These are phyloP conservation scores for Cantharis nigra DNA, from an alignment of 2,888 invertebrate genomes.

Conservation along the genomic window DNA sequence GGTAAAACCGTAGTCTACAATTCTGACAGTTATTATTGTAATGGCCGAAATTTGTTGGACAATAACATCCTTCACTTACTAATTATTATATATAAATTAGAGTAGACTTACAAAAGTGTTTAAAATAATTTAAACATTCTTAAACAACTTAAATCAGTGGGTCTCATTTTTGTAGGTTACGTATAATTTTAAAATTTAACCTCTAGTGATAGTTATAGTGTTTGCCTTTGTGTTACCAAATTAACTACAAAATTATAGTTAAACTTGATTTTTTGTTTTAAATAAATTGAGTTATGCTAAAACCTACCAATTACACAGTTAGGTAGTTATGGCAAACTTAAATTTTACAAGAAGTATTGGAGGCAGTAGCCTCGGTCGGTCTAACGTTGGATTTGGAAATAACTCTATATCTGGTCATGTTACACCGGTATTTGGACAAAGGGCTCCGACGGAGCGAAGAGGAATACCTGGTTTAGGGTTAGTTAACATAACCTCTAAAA, in stretches of 20 bases:
- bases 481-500: slow-evolving; percentile 17
- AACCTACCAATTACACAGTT: slow-evolving; percentile 43
- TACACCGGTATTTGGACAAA: slow-evolving; percentile 80
- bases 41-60: slow-evolving; percentile 56
- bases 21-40: slow-evolving; percentile 44
- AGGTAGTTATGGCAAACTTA: slow-evolving; percentile 88
- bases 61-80: slow-evolving; percentile 53
- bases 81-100: slow-evolving; percentile 45
- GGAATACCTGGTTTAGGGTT: slow-evolving; percentile 59
- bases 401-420: slow-evolving; percentile 76
- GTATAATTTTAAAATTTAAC: slow-evolving; percentile 42
- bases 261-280: slow-evolving; percentile 3
- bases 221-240: slow-evolving; percentile 47
- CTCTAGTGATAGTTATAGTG: slow-evolving; percentile 44
- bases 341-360: slow-evolving; percentile 91
- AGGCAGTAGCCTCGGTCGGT: slow-evolving; percentile 72
- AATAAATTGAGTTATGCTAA: slow-evolving; percentile 50
- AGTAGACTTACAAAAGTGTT: slow-evolving; percentile 38
- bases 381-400: slow-evolving; percentile 67
- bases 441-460: slow-evolving; percentile 79
- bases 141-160: slow-evolving; percentile 30
- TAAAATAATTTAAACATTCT: slow-evolving; percentile 14
- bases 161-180: slow-evolving; percentile 37
- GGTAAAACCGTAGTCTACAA: slow-evolving; percentile 25
- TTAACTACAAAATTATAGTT: slow-evolving; percentile 31